Evolutionary conservation across 30 jellyfish, hydroid and myxozoan genomes (phyloP).

Genomic region (Aurelia sp.): DNA sequence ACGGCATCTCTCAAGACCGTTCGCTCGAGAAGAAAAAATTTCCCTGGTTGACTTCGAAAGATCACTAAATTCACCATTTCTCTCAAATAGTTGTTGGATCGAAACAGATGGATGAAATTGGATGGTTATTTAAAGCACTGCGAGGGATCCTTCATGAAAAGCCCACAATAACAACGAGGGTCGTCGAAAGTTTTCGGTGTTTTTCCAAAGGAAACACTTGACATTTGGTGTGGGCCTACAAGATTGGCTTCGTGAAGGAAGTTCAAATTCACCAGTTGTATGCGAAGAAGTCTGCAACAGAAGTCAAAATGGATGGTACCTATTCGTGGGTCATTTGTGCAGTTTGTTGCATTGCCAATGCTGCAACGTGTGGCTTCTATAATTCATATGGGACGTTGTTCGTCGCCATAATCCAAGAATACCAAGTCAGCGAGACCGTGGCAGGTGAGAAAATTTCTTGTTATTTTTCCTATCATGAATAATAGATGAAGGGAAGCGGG

Average conservation of each 20-base stretch:
- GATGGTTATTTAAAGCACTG: conserved; percentile 7
- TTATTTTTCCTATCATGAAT: conserved; percentile 27
- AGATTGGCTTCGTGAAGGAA: too few species aligned
- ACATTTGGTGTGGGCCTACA: conserved; percentile 5
- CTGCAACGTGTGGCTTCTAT: conserved; percentile 81
- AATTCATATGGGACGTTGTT: conserved; percentile 82
- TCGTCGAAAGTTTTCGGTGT: neutral
- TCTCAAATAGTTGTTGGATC: conserved; percentile 17
- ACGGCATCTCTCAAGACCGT: neutral
- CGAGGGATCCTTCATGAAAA: conserved; percentile 23
- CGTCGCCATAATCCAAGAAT: conserved; percentile 77
- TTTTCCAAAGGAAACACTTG: conserved; percentile 43
- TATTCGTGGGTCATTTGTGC: conserved; percentile 81
- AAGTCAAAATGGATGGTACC: conserved; percentile 34
- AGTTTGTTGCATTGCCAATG: conserved; percentile 79
- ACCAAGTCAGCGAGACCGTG: conserved; percentile 66
- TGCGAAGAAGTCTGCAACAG: neutral
- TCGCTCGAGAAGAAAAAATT: too few species aligned
- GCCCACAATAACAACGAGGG: neutral
- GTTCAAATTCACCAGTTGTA: neutral
- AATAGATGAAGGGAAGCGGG: conserved; percentile 22
- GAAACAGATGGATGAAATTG: conserved; percentile 39
- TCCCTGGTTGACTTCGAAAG: too few species aligned
- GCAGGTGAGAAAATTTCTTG: conserved; percentile 79
- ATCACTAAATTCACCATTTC: conserved; percentile 1